Conservation (phyloP, 2,888 invertebrate species). For the Xylota sylvarum region DNA sequence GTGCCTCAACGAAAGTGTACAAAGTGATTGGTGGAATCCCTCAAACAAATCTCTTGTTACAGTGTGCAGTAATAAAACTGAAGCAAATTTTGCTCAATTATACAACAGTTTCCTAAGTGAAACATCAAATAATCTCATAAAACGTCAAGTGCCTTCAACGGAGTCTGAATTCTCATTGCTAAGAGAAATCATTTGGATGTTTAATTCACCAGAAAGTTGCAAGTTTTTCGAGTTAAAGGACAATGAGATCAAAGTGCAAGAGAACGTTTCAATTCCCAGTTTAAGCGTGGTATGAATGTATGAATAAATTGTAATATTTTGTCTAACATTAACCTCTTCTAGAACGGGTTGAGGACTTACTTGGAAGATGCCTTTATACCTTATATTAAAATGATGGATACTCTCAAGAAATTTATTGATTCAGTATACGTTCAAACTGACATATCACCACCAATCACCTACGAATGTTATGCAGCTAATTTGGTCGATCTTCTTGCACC, state of each 20-base stretch:
- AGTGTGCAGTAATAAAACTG: conserved; percentile 81
- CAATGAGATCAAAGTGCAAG: conserved; percentile 78
- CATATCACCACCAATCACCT: conserved; percentile 83
- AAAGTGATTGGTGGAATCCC: conserved; percentile 85
- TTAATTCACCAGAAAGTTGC: conserved; percentile 81
- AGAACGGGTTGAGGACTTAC: conserved; percentile 79
- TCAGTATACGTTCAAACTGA: conserved; percentile 80
- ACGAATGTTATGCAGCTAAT: conserved; percentile 85
- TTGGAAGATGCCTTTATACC: conserved; percentile 80
- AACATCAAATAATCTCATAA: conserved; percentile 77
- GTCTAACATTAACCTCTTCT: conserved; percentile 32
- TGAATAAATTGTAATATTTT: not conserved
- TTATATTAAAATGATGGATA: conserved; percentile 80
- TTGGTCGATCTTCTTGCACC: conserved; percentile 83
- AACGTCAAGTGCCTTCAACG: conserved; percentile 79
- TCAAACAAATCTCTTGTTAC: conserved; percentile 80
- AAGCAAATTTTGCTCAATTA: conserved; percentile 84
- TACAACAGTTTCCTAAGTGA: conserved; percentile 82
- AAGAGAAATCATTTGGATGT: conserved; percentile 84
- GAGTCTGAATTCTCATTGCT: conserved; percentile 82
- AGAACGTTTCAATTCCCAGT: conserved; percentile 82
- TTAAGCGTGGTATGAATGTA: conserved; percentile 80
- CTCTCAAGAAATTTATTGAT: conserved; percentile 83
- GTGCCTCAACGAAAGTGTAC: conserved; percentile 83
- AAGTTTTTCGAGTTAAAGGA: conserved; percentile 80